phyloP scores from a whole-genome alignment of 2,113 vertebrate species.

The Leptocoma aspasia region DNA sequence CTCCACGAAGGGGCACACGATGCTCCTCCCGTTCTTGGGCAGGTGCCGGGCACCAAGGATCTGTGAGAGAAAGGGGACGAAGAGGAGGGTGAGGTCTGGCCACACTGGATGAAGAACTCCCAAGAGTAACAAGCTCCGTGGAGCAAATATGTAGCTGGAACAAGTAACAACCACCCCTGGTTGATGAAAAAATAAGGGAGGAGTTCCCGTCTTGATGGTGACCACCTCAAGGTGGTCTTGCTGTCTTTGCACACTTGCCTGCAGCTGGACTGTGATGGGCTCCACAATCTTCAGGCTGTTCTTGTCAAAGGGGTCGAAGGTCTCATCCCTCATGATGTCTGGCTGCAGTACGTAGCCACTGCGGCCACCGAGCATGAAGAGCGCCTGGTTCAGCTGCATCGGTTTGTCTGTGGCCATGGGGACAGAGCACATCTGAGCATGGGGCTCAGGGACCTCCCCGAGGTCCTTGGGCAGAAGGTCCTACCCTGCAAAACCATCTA shows the following conservation, averaged over 20 bases:
- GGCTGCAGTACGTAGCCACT: slow-evolving; percentile 95
- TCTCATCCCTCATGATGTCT: slow-evolving; percentile 89
- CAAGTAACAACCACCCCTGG: background rate
- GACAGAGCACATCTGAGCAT: background rate
- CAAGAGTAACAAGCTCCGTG: background rate
- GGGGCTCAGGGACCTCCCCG: rapidly evolving
- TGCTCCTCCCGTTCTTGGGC: slow-evolving; percentile 85
- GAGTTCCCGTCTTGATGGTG: background rate
- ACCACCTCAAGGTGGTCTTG: background rate
- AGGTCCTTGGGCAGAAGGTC: background rate
- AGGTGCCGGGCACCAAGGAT: slow-evolving; percentile 83
- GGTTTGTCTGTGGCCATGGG: slow-evolving; percentile 83
- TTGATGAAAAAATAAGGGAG: background rate
- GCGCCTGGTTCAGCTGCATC: slow-evolving; percentile 98
- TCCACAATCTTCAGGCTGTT: slow-evolving; percentile 86
- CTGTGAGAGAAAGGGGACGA: slow-evolving; percentile 45
- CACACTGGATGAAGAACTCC: background rate
- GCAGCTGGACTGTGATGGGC: slow-evolving; percentile 83
- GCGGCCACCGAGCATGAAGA: slow-evolving; percentile 91
- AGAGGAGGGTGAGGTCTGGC: background rate
- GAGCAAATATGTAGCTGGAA: background rate
- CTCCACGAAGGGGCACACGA: slow-evolving; percentile 86
- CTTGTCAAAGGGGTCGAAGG: slow-evolving; percentile 93
- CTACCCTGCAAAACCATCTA: background rate
- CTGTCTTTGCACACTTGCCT: slow-evolving; percentile 58